These are phyloP conservation scores for Tolmerus cingulatus DNA, from an alignment of 2,888 invertebrate species.

Conservation along the genomic window DNA sequence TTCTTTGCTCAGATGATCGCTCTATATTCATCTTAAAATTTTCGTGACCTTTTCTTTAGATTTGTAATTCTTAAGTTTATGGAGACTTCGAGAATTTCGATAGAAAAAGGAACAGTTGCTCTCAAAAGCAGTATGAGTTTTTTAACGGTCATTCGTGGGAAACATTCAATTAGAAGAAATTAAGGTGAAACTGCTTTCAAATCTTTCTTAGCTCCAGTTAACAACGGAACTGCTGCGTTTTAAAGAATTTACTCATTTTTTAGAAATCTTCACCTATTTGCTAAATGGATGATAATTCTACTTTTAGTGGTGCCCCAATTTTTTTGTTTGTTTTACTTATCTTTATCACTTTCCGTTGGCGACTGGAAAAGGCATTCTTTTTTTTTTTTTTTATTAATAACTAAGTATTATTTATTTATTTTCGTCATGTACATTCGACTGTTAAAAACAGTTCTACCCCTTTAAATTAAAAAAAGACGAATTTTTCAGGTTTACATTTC, in stretches of 20 bases:
- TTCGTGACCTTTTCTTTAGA: neutral
- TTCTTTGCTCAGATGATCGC: neutral
- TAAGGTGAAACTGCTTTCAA: neutral
- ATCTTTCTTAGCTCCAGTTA: neutral
- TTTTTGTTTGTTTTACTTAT: neutral
- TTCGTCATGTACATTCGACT: no score
- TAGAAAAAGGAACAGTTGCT: no score
- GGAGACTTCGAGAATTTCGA: no score
- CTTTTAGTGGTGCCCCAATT: neutral
- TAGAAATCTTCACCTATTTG: neutral
- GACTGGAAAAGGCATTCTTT: neutral
- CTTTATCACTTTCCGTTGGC: neutral
- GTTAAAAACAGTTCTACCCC: no score
- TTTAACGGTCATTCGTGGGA: neutral
- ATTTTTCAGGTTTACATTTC: no score
- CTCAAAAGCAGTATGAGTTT: neutral
- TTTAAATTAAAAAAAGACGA: no score
- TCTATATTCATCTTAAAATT: neutral
- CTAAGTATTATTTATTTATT: no score
- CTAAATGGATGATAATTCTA: neutral
- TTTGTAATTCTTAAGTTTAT: neutral
- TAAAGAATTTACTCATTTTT: neutral
- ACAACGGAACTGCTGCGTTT: neutral
- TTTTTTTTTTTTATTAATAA: no score
- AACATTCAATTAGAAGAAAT: neutral